phyloP scores from a whole-genome alignment of 2,797 vertebrate species.

The Leptatherina wallacei region DNA sequence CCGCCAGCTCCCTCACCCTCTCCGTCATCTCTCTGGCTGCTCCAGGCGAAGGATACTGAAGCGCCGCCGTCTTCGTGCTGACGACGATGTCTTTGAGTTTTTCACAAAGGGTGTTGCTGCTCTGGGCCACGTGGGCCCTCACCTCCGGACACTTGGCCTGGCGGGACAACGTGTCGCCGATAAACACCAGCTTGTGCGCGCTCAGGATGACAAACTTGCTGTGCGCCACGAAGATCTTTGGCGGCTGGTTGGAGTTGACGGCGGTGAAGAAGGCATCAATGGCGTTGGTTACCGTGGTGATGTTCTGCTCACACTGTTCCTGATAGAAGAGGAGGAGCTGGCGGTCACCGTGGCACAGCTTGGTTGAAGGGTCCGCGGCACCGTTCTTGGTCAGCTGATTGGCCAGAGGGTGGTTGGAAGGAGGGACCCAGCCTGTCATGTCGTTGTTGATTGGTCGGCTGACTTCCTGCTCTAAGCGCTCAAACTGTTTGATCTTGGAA shows the following conservation, averaged over 20 bases:
- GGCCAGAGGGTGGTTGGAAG: slow-evolving; percentile 79
- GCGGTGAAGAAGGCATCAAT: slow-evolving; percentile 94
- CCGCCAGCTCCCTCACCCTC: slow-evolving; percentile 90
- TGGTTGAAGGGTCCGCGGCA: slow-evolving; percentile 53
- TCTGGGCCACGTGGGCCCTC: slow-evolving; percentile 90
- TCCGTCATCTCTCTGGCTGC: slow-evolving; percentile 94
- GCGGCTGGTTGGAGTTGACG: slow-evolving; percentile 92
- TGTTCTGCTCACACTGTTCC: slow-evolving; percentile 95
- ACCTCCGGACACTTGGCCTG: slow-evolving; percentile 93
- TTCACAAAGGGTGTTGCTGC: slow-evolving; percentile 94
- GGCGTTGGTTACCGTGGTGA: slow-evolving; percentile 92
- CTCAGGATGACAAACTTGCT: slow-evolving; percentile 98
- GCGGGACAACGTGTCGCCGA: slow-evolving; percentile 94
- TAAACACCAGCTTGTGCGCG: slow-evolving; percentile 97
- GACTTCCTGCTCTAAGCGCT: slow-evolving; percentile 95
- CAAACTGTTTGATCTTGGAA: slow-evolving; percentile 93
- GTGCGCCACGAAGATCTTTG: slow-evolving; percentile 96
- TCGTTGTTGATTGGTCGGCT: slow-evolving; percentile 92
- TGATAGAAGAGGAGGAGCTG: slow-evolving; percentile 97
- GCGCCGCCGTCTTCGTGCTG: slow-evolving; percentile 92
- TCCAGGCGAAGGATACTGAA: slow-evolving; percentile 90
- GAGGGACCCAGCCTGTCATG: slow-evolving; percentile 91
- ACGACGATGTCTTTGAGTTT: slow-evolving; percentile 96
- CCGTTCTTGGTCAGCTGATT: slow-evolving; percentile 50
- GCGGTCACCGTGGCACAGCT: slow-evolving; percentile 88